phyloP scores from a whole-genome alignment of 2,797 vertebrate genomes.

The Myotis pilosus region DNA sequence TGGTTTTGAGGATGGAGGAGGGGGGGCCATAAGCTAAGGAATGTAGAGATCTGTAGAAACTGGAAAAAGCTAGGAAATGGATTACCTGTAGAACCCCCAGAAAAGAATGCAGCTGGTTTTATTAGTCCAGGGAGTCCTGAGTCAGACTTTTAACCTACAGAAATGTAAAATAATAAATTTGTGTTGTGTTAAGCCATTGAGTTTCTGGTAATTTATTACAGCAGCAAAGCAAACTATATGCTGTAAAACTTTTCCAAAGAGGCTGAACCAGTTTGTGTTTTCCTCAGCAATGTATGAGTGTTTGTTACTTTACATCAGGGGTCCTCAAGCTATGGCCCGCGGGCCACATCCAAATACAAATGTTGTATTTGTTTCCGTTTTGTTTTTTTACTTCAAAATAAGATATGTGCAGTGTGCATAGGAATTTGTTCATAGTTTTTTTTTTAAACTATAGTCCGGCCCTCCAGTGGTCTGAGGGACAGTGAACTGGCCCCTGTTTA shows the following conservation, averaged over 20 bases:
- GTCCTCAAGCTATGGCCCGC: no score
- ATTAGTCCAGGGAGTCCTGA: neutral
- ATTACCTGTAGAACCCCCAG: neutral
- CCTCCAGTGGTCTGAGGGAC: no score
- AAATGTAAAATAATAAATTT: neutral
- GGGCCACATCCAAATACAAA: no score
- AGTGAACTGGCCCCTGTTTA: no score
- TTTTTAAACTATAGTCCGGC: no score
- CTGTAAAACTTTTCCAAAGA: conserved; percentile 17
- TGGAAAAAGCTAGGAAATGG: neutral
- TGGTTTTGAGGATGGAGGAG: neutral
- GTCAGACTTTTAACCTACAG: neutral
- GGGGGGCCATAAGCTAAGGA: neutral
- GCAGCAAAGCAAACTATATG: neutral
- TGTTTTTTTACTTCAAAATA: no score
- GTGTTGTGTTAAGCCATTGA: conserved; percentile 22
- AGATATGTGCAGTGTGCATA: no score
- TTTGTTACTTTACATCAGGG: neutral
- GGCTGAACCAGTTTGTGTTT: neutral
- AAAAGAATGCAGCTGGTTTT: neutral
- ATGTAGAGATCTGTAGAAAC: neutral
- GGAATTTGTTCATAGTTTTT: no score
- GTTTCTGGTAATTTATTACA: neutral
- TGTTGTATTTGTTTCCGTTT: no score
- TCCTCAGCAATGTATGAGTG: neutral